Evolutionary conservation across 2,113 vertebrate species (phyloP), one percentile per base, ranked within the genome.

Genomic region (Thamnophis sirtalis): DNA sequence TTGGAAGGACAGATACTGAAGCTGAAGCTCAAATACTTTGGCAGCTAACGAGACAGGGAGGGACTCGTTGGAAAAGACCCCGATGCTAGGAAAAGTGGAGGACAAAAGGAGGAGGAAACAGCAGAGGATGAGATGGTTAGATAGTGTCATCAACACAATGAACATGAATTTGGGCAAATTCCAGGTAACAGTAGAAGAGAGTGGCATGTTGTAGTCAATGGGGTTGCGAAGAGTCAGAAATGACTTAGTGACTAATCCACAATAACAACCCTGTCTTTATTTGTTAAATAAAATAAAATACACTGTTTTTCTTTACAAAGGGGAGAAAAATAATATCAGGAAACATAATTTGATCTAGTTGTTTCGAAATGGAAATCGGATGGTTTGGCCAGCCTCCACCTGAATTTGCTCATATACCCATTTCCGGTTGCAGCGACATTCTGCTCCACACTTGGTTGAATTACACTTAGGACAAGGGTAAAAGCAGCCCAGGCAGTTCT

Each of bases 401-500:
- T 97, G 94, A 3, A 97, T 96, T 33, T 89, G 85, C 0, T 97
- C 96, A 4, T 98, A 98, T 19, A 97, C 95, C 98, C 98, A 98
- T 89, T 95, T 96, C 1, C 98, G 96, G 93, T 95, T 97, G 93
- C 97, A 98, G 63, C 97, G 97, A 91, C 98, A 98, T 92, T 96
- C 94, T 0, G 96, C 94, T 26, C 98, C 98, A 17, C 97, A 98
- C 91, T 98, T 98, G 51, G 92, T 98, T 80, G 98, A 98, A 92
- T 96, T 97, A 89, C 97, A 98, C 91, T 97, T 98, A 87, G 97
- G 96, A 13, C 98, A 98, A 15, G 98, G 96, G 92, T 98, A 98
- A 96, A 98, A 98, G 92, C 98, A 98, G 87, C 98, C 97, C 68
- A 96, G 90, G 89, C 98, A 98, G 89, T 96, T 97, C 48, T 94